Conservation (phyloP, 2,797 vertebrate species). For the Gambelia wislizenii region DNA sequence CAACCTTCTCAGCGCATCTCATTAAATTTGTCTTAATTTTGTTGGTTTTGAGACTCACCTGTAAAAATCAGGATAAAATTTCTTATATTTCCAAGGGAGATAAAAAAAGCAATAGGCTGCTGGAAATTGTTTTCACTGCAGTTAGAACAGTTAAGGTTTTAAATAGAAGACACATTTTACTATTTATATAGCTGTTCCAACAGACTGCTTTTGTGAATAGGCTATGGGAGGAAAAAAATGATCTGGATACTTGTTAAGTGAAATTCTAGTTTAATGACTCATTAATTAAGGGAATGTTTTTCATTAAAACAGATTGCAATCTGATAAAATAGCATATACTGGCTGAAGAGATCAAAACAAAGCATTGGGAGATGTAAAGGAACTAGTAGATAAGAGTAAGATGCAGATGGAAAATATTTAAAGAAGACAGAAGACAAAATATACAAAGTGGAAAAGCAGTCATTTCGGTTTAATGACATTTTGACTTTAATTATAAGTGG, state of each 20-base stretch:
- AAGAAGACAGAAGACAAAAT: conserved; percentile 64
- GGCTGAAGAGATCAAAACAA: conserved; percentile 56
- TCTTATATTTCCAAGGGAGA: conserved; percentile 67
- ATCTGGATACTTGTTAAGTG: conserved; percentile 60
- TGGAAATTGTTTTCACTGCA: conserved; percentile 66
- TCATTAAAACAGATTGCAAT: conserved; percentile 64
- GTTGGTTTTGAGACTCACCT: conserved; percentile 56
- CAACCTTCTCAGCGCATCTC: conserved; percentile 52
- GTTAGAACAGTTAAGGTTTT: conserved; percentile 70
- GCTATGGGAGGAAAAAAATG: conserved; percentile 56
- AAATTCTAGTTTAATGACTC: conserved; percentile 74
- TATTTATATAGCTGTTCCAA: conserved; percentile 72
- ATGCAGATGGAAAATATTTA: conserved; percentile 47
- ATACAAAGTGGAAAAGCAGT: conserved; percentile 64
- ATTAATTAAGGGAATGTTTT: conserved; percentile 74
- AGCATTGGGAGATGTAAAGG: conserved; percentile 52
- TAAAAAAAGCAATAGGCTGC: conserved; percentile 66
- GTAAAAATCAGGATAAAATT: conserved; percentile 63
- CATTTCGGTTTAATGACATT: conserved; percentile 69
- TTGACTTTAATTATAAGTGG: conserved; percentile 74
- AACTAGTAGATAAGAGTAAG: conserved; percentile 34
- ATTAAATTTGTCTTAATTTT: conserved; percentile 59
- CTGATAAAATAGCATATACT: conserved; percentile 65
- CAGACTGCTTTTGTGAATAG: conserved; percentile 69
- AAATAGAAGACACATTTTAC: conserved; percentile 70